Conservation (phyloP, 2,888 invertebrate species). For the Acanthoscelides obtectus region DNA sequence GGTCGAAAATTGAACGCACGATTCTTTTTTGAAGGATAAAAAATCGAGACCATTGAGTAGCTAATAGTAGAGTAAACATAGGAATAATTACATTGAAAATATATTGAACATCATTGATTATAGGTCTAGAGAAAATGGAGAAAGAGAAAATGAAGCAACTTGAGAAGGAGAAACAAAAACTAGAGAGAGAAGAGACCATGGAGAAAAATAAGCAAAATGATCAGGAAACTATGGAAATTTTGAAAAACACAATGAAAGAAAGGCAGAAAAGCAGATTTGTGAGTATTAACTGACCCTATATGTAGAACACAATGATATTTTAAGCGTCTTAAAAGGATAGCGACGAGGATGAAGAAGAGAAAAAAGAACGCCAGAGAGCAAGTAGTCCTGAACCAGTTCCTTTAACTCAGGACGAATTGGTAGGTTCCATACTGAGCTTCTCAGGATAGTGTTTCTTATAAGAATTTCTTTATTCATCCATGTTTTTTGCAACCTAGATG, state of each 20-base stretch:
- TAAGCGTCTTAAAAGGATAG: slow-evolving; percentile 38
- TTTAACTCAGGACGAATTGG: slow-evolving; percentile 54
- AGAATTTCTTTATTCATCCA: slow-evolving; percentile 1
- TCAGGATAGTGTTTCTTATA: no score
- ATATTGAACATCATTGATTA: slow-evolving; percentile 23
- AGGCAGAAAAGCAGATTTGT: slow-evolving; percentile 59
- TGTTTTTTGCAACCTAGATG: slow-evolving; percentile 57
- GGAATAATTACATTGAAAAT: no score
- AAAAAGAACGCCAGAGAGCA: slow-evolving; percentile 38
- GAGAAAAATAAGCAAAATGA: slow-evolving; percentile 52
- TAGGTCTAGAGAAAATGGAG: slow-evolving; percentile 96
- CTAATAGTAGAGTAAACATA: no score
- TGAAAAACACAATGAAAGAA: slow-evolving; percentile 43
- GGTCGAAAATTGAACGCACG: no score
- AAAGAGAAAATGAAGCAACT: slow-evolving; percentile 84
- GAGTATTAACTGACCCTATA: slow-evolving; percentile 34
- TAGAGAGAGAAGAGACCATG: slow-evolving; percentile 57
- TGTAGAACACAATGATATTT: neutral
- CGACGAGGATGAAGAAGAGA: slow-evolving; percentile 53
- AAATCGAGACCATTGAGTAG: no score
- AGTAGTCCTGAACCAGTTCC: slow-evolving; percentile 29
- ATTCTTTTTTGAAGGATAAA: no score
- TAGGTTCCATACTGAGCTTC: slow-evolving; percentile 37
- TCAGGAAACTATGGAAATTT: slow-evolving; percentile 50
- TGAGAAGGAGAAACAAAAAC: slow-evolving; percentile 69